Evolutionary conservation across 2,888 invertebrate species (phyloP).

Genomic region (Lycophotia porphyrea): DNA sequence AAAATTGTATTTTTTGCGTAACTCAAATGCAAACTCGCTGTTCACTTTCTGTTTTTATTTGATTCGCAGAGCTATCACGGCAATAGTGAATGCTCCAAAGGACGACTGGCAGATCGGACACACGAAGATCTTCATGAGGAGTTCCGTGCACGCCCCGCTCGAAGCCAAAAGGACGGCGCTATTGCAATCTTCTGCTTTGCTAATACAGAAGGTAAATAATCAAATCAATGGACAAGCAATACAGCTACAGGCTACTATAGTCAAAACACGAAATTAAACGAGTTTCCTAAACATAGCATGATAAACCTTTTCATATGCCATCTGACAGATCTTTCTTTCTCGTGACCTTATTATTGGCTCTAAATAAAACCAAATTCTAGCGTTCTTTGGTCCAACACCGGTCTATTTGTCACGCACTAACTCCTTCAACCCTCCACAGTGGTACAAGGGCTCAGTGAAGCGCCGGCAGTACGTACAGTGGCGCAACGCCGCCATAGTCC

Average conservation of each 20-base stretch:
- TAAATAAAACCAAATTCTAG: background rate
- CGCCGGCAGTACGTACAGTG: conserved; percentile 92
- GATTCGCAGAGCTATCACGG: conserved; percentile 86
- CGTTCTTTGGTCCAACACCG: background rate
- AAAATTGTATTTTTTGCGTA: background rate
- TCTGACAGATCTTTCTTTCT: no score
- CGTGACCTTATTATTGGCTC: background rate
- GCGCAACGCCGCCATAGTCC: conserved; percentile 92
- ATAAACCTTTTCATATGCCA: background rate
- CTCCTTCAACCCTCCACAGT: conserved; percentile 69
- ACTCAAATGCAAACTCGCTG: background rate
- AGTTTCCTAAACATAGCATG: background rate
- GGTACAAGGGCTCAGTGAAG: conserved; percentile 92
- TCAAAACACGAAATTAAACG: background rate
- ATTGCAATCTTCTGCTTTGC: conserved; percentile 92
- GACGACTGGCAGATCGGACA: conserved; percentile 97
- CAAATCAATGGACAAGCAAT: background rate
- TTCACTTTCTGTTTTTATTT: background rate
- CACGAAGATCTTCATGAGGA: conserved; percentile 95
- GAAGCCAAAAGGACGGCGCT: conserved; percentile 94
- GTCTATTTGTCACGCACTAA: background rate
- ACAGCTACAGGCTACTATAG: background rate
- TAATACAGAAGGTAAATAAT: conserved; percentile 92
- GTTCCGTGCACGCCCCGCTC: conserved; percentile 95
- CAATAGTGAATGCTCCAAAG: conserved; percentile 92